These are phyloP conservation scores for Xiphophorus couchianus DNA, from an alignment of 2,113 vertebrate species.

Conservation along the genomic window DNA sequence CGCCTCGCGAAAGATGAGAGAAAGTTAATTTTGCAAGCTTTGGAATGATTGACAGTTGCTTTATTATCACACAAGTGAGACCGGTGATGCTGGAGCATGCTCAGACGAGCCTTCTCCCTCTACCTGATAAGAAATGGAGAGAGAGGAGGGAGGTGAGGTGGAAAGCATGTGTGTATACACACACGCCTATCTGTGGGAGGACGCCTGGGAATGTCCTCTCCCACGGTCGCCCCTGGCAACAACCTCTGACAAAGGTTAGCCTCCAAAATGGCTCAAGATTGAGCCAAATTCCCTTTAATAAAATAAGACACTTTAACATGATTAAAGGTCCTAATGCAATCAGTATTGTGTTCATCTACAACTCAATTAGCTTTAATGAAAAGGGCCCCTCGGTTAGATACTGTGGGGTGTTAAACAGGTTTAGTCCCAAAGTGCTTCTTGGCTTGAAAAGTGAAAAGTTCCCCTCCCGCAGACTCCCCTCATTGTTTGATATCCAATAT, in stretches of 20 bases:
- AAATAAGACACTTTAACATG: constrained; percentile 67
- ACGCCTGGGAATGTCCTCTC: constrained; percentile 49
- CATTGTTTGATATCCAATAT: neutral
- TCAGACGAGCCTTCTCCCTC: constrained; percentile 32
- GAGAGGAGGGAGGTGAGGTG: constrained; percentile 29
- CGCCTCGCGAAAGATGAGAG: constrained; percentile 40
- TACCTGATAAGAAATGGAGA: constrained; percentile 42
- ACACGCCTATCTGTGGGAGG: constrained; percentile 64
- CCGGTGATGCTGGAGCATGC: constrained; percentile 31
- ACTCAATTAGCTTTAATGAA: constrained; percentile 73
- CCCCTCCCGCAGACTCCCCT: neutral
- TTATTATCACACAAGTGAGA: constrained; percentile 27
- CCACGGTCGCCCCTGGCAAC: constrained; percentile 64
- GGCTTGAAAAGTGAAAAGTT: neutral
- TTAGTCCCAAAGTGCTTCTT: constrained; percentile 5
- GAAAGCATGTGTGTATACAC: constrained; percentile 35
- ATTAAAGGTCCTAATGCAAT: constrained; percentile 68
- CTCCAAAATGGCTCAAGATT: constrained; percentile 58
- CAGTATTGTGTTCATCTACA: constrained; percentile 63
- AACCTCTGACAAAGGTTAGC: constrained; percentile 71
- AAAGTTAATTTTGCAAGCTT: constrained; percentile 20
- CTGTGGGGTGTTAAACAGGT: constrained; percentile 4
- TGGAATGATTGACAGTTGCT: constrained; percentile 63
- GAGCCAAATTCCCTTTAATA: constrained; percentile 66
- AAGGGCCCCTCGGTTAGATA: constrained; percentile 13